Evolutionary conservation across 2,113 vertebrate genomes (phyloP), one percentile per base, ranked within the genome.

Genomic region (Paedocypris sp.): DNA sequence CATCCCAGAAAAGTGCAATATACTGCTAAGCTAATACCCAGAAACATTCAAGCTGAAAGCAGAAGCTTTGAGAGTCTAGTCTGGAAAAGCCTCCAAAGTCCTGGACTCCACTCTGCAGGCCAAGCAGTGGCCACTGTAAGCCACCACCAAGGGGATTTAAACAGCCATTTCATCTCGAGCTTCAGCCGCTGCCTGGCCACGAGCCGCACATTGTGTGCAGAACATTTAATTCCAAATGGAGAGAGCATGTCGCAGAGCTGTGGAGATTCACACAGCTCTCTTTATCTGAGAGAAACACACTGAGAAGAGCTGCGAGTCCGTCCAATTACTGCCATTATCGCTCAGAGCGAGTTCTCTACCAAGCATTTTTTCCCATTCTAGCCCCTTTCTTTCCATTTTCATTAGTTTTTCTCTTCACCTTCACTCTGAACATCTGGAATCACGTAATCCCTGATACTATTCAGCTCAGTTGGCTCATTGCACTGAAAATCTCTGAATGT

Each of bases 321-420:
- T 84, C 79, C 82, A 84, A 84, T 83, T 82, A 83, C 79, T 76
- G 77, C 76, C 77, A 82, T 85, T 85, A 85, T 85, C 82, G 80
- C 75, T 16, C 67, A 77, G 76, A 79, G 73, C 74, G 77, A 72
- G 68, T 43, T 58, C 39, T 9, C 15, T 3, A n/a, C 26, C 53
- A 39, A 33, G 33, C 62, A 48, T 53, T 32, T n/a, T 51, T 45
- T n/a, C 52, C 53, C 47, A 31, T 56, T 54, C 32, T 52, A 13
- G 33, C 36, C 20, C 31, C 60, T 64, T 69, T 60, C 15, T 58
- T 45, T 58, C 54, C 54, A 58, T 58, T 58, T 69, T 46, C 25
- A 48, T 25, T 51, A 39, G 54, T 43, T 39, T 39, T 47, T 57
- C 16, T 33, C 47, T 36, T 60, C 16, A 47, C 20, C 46, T 64